Conservation (phyloP, 2,113 vertebrate genomes). For the Chloropsis cyanopogon region DNA sequence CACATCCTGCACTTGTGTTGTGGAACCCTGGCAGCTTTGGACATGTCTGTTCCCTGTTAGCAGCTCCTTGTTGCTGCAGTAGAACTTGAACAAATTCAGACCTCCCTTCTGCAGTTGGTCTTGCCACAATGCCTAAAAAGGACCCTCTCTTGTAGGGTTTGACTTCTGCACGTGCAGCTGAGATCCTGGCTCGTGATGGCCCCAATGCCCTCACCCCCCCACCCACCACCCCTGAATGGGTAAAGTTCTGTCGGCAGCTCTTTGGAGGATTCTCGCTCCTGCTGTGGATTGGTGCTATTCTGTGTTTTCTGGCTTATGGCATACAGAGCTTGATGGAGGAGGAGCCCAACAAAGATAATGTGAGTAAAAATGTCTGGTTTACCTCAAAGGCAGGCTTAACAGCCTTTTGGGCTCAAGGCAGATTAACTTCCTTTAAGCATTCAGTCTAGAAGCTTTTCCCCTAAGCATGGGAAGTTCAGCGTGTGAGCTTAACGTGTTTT, state of each 20-base stretch:
- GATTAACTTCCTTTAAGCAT: neutral
- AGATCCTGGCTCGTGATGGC: conserved; percentile 90
- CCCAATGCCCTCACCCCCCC: conserved; percentile 93
- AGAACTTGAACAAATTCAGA: neutral
- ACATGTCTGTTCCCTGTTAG: neutral
- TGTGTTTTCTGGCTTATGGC: conserved; percentile 90
- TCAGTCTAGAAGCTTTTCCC: conserved; percentile 22
- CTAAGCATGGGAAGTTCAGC: neutral
- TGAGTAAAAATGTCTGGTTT: conserved; percentile 63
- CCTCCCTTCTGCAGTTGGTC: neutral
- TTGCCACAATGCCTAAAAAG: neutral
- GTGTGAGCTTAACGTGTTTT: neutral
- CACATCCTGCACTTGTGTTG: neutral
- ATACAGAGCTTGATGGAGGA: conserved; percentile 84
- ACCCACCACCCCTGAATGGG: conserved; percentile 94
- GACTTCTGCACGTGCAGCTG: conserved; percentile 81
- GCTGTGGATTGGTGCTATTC: conserved; percentile 93
- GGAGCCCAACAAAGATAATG: conserved; percentile 87
- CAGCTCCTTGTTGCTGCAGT: neutral
- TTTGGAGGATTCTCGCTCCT: conserved; percentile 95
- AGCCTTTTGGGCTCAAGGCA: neutral
- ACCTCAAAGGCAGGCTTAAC: neutral
- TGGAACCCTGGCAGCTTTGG: neutral
- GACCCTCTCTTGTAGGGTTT: conserved; percentile 79
- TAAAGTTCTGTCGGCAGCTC: conserved; percentile 95